Percentiles rank a stretch among this genome's conserved stretches.
Evolutionary conservation across 2,797 vertebrate genomes (phyloP).

Genomic region (Numenius phaeopus): DNA sequence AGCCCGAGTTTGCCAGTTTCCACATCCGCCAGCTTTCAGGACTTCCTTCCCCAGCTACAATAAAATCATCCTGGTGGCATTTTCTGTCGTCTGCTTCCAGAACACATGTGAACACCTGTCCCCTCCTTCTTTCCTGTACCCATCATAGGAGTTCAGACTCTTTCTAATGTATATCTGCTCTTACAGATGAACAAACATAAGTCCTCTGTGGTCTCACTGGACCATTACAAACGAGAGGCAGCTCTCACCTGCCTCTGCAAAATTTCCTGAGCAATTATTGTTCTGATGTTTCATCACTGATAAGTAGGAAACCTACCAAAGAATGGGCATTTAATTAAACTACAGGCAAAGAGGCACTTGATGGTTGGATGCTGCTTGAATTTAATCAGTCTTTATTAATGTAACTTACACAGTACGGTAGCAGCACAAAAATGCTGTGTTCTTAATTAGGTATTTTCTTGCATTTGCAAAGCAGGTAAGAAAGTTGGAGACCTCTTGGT

Average conservation of each 20-base stretch:
- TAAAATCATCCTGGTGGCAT: not conserved
- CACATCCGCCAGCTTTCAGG: not conserved
- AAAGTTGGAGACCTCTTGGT: not conserved
- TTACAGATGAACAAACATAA: not conserved
- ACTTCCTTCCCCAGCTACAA: not conserved
- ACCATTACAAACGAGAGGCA: too few relatives aligned
- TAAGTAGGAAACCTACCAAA: too few relatives aligned
- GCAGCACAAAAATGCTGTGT: not conserved
- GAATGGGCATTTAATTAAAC: too few relatives aligned
- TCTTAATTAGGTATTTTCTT: not conserved
- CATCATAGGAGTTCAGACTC: not conserved
- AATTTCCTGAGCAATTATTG: too few relatives aligned
- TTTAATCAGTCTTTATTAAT: too few relatives aligned
- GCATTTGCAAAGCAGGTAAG: not conserved
- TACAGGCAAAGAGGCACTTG: too few relatives aligned
- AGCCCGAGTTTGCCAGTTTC: not conserved
- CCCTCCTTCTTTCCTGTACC: not conserved
- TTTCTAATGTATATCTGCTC: not conserved
- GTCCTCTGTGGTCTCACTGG: too few relatives aligned
- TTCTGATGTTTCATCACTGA: too few relatives aligned
- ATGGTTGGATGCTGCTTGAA: too few relatives aligned
- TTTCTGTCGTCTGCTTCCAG: not conserved
- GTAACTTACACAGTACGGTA: fast-evolving
- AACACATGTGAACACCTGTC: not conserved
- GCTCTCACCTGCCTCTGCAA: too few relatives aligned